Base-by-base conservation (phyloP, 1,140 invertebrate species). In the Spodoptera frugiperda region DNA sequence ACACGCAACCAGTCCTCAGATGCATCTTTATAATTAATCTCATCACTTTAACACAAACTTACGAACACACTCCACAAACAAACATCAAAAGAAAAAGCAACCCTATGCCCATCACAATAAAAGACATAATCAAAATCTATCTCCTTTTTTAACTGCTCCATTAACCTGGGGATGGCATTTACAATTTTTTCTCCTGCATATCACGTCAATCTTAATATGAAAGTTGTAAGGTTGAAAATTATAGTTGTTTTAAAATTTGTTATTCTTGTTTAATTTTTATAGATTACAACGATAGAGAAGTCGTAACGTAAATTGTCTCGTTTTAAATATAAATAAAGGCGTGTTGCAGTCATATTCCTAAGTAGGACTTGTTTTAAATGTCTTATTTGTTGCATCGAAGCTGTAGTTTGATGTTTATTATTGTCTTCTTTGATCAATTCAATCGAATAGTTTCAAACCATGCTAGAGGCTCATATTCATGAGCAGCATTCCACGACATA, bases 21-120 rank as follows among this genome's bases (percentile, higher is more conserved):
- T 78, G 70, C 77, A 78, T 78, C 77, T 78, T 21, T 74, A 74
- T 59, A 78, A 78, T 78, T 78, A 78, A 78, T 78, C 57, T 75
- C 59, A 63, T 75, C 59, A 75, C 72, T 39, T 53, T n/a, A 21
- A 33, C 55, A 61, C 71, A 15, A 73, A 61, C 55, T 61, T 73
- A 59, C 15, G 14, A 8, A 0, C 14, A 59, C 51, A 48, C 5
- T 10, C 25, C 55, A 30, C 11, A 21, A 72, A 25, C 14, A 73
- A 14, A 12, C 70, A 71, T n/a, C 4, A 48, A 25, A 61, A 73
- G 14, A 46, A 76, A 76, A 44, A 10, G 33, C 49, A 76, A 55
- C 74, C 25, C 11, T 76, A 75, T 3, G 2, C 2, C 49, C 19
- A 15, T 54, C 21, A 48, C 11, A 11, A 15, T 55, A 55, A 71